A percentile compares a stretch with the other conserved stretches of the same genome.
Conservation (phyloP, 37 sponge, comb jelly and placozoan species). For the Chondrilla cf. caribensis region DNA sequence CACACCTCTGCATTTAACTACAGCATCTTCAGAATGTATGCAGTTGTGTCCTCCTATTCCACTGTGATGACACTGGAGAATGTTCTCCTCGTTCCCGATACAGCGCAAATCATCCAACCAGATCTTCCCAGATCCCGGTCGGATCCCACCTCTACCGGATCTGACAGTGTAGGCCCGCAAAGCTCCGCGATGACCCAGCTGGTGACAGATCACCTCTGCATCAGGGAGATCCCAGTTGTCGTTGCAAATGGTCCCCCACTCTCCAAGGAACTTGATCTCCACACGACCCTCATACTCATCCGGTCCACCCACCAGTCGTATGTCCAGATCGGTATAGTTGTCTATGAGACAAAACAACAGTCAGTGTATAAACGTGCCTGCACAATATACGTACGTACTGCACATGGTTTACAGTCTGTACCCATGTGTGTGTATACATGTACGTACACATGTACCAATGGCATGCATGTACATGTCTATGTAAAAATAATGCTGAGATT, state of each 20-base stretch:
- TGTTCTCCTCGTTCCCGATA: background rate
- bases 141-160: background rate
- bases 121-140: background rate
- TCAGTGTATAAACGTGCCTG: too few species aligned
- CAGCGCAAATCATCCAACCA: slow-evolving; percentile 6
- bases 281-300: slow-evolving; percentile 14
- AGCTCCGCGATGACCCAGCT: background rate
- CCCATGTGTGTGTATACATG: too few species aligned
- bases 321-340: too few species aligned
- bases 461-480: too few species aligned
- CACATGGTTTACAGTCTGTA: too few species aligned
- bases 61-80: background rate
- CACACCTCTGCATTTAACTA: background rate
- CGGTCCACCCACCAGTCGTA: background rate
- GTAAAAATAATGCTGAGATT: too few species aligned
- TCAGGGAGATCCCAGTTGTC: background rate
- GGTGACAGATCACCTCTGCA: slow-evolving; percentile 4
- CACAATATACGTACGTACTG: too few species aligned
- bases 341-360: too few species aligned
- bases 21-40: background rate
- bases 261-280: background rate
- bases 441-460: too few species aligned
- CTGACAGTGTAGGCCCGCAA: too few species aligned
- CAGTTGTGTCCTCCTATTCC: background rate
- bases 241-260: slow-evolving; percentile 21